Conservation (phyloP, 2,888 invertebrate species). For the Melipona bicolor region DNA sequence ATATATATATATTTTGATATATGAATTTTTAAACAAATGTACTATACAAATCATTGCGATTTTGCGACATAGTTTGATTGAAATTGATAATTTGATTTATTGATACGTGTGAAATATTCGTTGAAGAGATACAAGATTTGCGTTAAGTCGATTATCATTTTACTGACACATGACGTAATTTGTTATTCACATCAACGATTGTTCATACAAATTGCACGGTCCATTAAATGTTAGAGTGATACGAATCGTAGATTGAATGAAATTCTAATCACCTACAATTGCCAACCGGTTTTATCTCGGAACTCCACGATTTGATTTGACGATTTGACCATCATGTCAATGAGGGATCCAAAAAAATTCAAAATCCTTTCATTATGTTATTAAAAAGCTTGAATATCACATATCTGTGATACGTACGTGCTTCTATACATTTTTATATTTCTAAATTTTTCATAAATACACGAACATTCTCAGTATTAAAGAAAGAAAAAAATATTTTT, state of each 20-base stretch:
- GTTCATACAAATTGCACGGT: neutral
- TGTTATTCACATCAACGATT: neutral
- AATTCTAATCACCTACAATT: neutral
- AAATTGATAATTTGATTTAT: neutral
- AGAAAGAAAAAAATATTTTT: neutral
- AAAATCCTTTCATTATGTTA: no score
- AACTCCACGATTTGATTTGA: neutral
- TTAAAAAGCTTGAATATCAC: no score
- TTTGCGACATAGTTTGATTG: no score
- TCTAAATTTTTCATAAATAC: neutral
- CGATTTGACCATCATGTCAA: neutral
- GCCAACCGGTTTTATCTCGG: neutral
- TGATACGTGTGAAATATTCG: neutral
- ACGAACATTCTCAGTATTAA: neutral
- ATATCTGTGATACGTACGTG: no score
- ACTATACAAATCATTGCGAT: neutral
- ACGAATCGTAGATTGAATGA: neutral
- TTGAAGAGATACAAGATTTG: neutral
- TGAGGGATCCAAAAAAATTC: no score
- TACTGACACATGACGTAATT: neutral
- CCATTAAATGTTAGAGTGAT: neutral
- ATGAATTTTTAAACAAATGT: neutral
- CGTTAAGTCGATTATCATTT: neutral
- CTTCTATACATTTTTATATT: no score
- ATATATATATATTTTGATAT: neutral